Percentiles rank a stretch among this genome's conserved stretches.
Evolutionary conservation across 2,797 vertebrate genomes (phyloP).

Genomic region (Acomys russatus): DNA sequence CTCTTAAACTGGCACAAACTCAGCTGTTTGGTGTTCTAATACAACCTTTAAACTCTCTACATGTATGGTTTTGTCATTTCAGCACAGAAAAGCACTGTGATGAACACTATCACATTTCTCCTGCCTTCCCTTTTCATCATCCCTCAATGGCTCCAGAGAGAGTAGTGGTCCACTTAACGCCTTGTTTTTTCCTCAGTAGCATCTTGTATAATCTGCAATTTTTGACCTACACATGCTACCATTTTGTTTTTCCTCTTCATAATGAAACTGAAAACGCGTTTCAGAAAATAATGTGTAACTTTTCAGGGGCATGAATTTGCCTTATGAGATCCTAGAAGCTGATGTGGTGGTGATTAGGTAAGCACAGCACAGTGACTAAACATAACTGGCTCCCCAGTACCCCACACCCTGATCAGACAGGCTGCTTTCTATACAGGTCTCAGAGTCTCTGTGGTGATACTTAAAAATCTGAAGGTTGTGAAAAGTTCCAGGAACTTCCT

Average conservation of each 20-base stretch:
- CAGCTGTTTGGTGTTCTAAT: background rate
- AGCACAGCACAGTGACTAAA: background rate
- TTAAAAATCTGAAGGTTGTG: constrained; percentile 38
- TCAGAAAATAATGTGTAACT: constrained; percentile 39
- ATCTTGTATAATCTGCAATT: background rate
- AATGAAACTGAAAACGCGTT: constrained; percentile 1
- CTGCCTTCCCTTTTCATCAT: constrained; percentile 3
- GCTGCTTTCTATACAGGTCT: background rate
- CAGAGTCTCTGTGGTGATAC: constrained; percentile 11
- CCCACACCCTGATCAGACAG: background rate
- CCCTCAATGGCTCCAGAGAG: background rate
- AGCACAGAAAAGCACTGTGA: background rate
- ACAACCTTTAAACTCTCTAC: background rate
- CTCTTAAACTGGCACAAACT: background rate
- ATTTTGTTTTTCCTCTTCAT: constrained; percentile 16
- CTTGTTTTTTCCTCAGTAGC: background rate
- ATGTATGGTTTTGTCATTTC: background rate
- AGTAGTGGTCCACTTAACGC: background rate
- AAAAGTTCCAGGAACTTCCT: constrained; percentile 53
- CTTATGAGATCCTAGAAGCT: background rate
- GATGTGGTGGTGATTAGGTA: background rate
- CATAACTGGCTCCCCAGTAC: background rate
- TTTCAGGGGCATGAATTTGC: background rate
- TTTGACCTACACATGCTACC: background rate
- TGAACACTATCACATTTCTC: background rate